A percentile compares a stretch with the other conserved stretches of the same genome.
These are phyloP conservation scores for human DNA, from an alignment of 2,113 vertebrate species.

Conservation along the genomic window GRCh38 chr9:130140001-130140500, in stretches of 20 bases:
- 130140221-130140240: neutral
- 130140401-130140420: accelerated
- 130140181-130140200: neutral
- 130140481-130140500: neutral
- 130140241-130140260: slow-evolving; percentile 50
- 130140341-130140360: neutral
- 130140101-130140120: slow-evolving; percentile 54
- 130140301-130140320: neutral
- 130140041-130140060: slow-evolving; percentile 50
- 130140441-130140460: neutral
- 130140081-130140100: slow-evolving; percentile 6
- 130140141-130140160: slow-evolving; percentile 80
- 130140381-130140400: accelerated
- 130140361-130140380: accelerated
- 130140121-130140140: slow-evolving; percentile 72
- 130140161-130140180: slow-evolving; percentile 36
- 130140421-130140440: neutral
- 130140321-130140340: neutral
- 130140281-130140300: neutral
- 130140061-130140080: accelerated
- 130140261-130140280: slow-evolving; percentile 42
- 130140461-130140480: neutral
- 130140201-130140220: neutral
- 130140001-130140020: slow-evolving; percentile 46
- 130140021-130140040: slow-evolving; percentile 59